These are phyloP conservation scores for Psittacus erithacus DNA, from an alignment of 2,113 vertebrate genomes.

Conservation along the genomic window DNA sequence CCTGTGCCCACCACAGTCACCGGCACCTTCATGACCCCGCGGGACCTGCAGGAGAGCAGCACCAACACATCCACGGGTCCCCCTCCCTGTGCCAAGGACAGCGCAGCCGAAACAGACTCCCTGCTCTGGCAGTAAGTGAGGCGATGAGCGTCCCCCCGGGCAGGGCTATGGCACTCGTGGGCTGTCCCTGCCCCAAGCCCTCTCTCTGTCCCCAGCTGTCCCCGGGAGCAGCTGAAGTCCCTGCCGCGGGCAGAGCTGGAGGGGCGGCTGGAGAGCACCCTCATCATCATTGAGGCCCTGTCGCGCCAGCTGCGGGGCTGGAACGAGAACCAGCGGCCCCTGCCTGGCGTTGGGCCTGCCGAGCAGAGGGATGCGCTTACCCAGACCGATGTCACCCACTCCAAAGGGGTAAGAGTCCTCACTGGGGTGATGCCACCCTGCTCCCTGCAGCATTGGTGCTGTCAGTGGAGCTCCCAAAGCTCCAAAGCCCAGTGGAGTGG, in stretches of 20 bases:
- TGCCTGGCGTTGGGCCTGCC: slow-evolving; percentile 59
- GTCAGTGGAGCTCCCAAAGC: accelerated
- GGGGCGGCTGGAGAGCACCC: slow-evolving; percentile 82
- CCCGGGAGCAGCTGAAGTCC: slow-evolving; percentile 77
- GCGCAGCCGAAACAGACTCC: slow-evolving; percentile 53
- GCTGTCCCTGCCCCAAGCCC: not conserved
- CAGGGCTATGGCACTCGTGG: accelerated
- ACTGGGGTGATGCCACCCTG: accelerated
- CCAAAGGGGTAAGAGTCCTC: slow-evolving; percentile 75
- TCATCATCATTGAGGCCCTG: slow-evolving; percentile 90
- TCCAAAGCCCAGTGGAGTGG: not conserved
- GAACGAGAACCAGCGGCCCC: slow-evolving; percentile 25
- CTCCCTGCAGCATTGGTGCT: accelerated
- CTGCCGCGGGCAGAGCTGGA: slow-evolving; percentile 84
- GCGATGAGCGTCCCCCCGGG: accelerated
- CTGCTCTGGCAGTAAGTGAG: slow-evolving; percentile 73
- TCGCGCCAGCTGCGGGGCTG: slow-evolving; percentile 78
- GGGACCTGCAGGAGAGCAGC: slow-evolving; percentile 34
- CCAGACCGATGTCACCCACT: slow-evolving; percentile 82
- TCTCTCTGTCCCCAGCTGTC: slow-evolving; percentile 68
- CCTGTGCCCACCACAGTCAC: not conserved
- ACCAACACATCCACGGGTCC: slow-evolving; percentile 12
- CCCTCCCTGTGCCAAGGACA: slow-evolving; percentile 28
- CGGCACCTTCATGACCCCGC: slow-evolving; percentile 66
- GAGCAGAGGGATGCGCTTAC: slow-evolving; percentile 76